Evolutionary conservation across 2,113 vertebrate genomes (phyloP).

Genomic region (Catharus fuscescens): DNA sequence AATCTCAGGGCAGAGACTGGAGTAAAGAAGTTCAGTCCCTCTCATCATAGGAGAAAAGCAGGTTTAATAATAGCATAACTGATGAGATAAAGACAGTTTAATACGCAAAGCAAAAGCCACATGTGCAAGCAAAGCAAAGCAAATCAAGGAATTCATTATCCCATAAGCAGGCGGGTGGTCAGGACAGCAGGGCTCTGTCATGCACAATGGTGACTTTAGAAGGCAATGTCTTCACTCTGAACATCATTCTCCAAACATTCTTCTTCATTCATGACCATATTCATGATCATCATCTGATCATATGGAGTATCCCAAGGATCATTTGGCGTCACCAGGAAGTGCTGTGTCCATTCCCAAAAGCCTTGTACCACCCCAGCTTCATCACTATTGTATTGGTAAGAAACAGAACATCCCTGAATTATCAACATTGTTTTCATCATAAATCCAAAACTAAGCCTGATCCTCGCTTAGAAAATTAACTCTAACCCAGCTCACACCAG

Average conservation of each 20-base stretch:
- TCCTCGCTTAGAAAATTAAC: background rate
- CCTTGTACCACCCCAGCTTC: background rate
- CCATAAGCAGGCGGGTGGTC: too few species aligned
- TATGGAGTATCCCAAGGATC: too few species aligned
- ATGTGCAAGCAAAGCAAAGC: background rate
- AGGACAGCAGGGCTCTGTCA: background rate
- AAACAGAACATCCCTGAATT: background rate
- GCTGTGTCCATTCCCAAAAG: background rate
- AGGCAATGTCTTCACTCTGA: background rate
- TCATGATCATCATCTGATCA: background rate
- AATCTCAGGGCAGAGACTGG: background rate
- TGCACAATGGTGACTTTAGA: background rate
- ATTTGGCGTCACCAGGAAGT: background rate
- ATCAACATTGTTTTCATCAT: background rate
- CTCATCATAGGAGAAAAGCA: background rate
- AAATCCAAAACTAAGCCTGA: background rate
- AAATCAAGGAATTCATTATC: background rate
- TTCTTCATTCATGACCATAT: background rate
- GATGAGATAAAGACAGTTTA: background rate
- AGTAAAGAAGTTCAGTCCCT: background rate
- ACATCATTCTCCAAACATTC: background rate
- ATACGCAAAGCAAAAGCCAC: background rate
- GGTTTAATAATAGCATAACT: background rate
- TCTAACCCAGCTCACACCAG: background rate
- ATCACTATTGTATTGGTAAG: background rate